Evolutionary conservation across 2,113 vertebrate genomes (phyloP).

Genomic region (Clarias batrachus): DNA sequence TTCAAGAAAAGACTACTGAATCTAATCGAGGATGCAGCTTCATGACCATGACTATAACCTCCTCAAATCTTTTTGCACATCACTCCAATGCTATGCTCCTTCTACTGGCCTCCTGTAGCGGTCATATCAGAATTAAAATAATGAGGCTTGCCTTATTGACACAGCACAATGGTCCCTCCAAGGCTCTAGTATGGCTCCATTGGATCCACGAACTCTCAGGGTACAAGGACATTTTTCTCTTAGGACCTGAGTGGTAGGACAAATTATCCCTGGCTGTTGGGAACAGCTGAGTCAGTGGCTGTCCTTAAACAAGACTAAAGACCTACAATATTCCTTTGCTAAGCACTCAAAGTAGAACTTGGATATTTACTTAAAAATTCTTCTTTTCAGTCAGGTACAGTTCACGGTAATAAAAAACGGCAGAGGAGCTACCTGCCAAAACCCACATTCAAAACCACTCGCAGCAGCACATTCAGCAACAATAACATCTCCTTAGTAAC

Average conservation of each 20-base stretch:
- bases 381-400: no score
- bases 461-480: no score
- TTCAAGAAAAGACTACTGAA: background rate
- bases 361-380: background rate
- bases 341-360: background rate
- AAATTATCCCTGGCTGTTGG: background rate
- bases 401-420: no score
- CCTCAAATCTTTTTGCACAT: background rate
- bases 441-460: no score
- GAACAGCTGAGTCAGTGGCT: background rate
- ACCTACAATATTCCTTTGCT: background rate
- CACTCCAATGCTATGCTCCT: background rate
- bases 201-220: background rate
- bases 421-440: no score
- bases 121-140: background rate
- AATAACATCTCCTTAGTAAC: no score
- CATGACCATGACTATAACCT: background rate
- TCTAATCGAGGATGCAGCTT: background rate
- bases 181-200: background rate
- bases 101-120: background rate
- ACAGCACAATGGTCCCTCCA: background rate
- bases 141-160: background rate
- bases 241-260: background rate
- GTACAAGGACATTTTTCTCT: background rate
- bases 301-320: background rate